phyloP scores from a whole-genome alignment of 2,113 vertebrate genomes.

The Lipotes vexillifer region DNA sequence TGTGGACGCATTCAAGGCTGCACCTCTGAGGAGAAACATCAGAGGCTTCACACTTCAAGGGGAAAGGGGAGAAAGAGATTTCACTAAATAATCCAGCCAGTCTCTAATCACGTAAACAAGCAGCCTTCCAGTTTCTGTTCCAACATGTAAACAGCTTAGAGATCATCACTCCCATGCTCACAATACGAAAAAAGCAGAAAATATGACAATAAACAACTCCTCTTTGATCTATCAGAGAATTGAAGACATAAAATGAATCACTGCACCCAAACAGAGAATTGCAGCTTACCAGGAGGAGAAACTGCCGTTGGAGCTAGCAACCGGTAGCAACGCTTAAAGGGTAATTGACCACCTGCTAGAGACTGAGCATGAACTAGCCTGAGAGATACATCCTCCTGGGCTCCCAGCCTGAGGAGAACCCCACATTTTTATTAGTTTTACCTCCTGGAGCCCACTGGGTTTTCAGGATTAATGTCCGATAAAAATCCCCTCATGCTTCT shows the following conservation, averaged over 20 bases:
- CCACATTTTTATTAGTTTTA: neutral
- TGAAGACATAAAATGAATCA: neutral
- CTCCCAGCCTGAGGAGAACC: neutral
- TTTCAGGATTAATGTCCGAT: neutral
- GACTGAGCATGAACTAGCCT: neutral
- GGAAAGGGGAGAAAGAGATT: neutral
- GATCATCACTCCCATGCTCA: neutral
- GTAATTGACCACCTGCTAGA: neutral
- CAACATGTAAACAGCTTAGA: neutral
- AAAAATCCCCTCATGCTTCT: neutral
- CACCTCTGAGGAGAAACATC: neutral
- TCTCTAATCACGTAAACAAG: neutral
- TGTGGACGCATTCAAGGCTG: neutral
- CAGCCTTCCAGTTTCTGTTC: neutral
- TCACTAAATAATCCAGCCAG: neutral
- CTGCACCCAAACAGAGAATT: neutral
- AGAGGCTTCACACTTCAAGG: neutral
- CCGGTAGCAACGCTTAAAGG: neutral
- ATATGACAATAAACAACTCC: neutral
- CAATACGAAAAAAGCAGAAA: neutral
- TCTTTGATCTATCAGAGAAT: neutral
- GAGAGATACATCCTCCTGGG: neutral
- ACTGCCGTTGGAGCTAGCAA: neutral
- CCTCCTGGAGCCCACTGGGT: neutral
- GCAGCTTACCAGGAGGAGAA: neutral